phyloP scores from a whole-genome alignment of 2,113 vertebrate genomes.

The Vombatus ursinus region DNA sequence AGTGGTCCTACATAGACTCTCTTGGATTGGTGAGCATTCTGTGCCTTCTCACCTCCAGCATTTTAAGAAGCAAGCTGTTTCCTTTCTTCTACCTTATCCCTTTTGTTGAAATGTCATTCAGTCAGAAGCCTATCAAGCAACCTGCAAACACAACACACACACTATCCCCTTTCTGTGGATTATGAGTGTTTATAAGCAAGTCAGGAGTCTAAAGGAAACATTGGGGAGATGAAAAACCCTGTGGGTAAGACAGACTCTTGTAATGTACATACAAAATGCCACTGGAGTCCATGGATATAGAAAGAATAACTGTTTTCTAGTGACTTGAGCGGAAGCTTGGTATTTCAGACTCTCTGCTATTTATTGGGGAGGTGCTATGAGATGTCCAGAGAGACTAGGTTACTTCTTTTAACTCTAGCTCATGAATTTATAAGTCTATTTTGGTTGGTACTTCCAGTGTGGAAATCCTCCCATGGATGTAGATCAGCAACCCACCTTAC shows the following conservation, averaged over 20 bases:
- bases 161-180: conserved; percentile 32
- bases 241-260: background rate
- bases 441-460: background rate
- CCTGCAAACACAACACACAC: background rate
- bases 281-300: too few relatives aligned
- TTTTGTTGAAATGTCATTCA: conserved; percentile 40
- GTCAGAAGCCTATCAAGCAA: background rate
- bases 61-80: conserved; percentile 23
- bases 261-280: background rate
- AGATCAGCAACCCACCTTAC: background rate
- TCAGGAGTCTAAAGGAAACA: background rate
- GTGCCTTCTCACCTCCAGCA: conserved; percentile 6
- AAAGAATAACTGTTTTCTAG: background rate
- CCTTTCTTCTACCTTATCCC: background rate
- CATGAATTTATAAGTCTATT: background rate
- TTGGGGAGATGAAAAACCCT: background rate
- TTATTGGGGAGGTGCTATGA: background rate
- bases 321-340: background rate
- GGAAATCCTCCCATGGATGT: background rate
- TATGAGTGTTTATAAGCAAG: background rate
- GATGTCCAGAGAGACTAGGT: conserved; percentile 6
- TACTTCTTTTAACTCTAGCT: background rate
- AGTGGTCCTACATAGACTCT: background rate
- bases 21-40: conserved; percentile 17
- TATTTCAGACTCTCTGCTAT: background rate